Conservation (phyloP, 2,113 vertebrate genomes). For the Paradoxurus hermaphroditus region DNA sequence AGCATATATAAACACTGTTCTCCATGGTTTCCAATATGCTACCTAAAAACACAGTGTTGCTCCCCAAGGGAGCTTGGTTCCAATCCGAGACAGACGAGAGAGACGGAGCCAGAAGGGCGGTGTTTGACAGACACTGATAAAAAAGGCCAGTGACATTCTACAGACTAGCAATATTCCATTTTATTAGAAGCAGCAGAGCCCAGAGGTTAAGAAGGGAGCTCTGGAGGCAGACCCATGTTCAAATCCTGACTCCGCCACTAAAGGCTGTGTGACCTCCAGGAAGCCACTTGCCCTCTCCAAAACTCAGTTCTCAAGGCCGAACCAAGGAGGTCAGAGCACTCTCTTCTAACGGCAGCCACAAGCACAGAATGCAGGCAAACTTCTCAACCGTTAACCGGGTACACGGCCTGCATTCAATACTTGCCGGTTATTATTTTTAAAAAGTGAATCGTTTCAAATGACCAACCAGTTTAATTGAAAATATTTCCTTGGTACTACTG, state of each 20-base stretch:
- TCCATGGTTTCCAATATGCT: slow-evolving; percentile 65
- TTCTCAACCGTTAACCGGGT: background rate
- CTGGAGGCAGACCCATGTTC: background rate
- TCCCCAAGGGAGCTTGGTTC: slow-evolving; percentile 64
- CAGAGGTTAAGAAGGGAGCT: background rate
- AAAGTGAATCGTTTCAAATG: background rate
- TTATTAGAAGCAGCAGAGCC: slow-evolving; percentile 20
- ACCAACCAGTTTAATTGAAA: slow-evolving; percentile 5
- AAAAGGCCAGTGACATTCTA: slow-evolving; percentile 53
- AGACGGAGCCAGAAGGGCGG: slow-evolving; percentile 39
- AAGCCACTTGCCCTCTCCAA: background rate
- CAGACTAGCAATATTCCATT: slow-evolving; percentile 55
- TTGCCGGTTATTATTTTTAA: background rate
- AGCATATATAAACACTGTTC: slow-evolving; percentile 79
- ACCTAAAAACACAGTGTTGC: slow-evolving; percentile 51
- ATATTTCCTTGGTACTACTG: background rate
- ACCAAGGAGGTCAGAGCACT: background rate
- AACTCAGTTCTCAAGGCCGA: background rate
- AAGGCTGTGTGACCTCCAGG: background rate
- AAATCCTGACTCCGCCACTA: background rate
- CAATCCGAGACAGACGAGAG: slow-evolving; percentile 41
- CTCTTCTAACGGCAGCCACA: background rate
- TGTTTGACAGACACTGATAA: slow-evolving; percentile 77
- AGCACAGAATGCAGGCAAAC: background rate
- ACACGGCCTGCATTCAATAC: background rate